phyloP scores from a whole-genome alignment of 2,888 invertebrate genomes.

The Aricia artaxerxes region DNA sequence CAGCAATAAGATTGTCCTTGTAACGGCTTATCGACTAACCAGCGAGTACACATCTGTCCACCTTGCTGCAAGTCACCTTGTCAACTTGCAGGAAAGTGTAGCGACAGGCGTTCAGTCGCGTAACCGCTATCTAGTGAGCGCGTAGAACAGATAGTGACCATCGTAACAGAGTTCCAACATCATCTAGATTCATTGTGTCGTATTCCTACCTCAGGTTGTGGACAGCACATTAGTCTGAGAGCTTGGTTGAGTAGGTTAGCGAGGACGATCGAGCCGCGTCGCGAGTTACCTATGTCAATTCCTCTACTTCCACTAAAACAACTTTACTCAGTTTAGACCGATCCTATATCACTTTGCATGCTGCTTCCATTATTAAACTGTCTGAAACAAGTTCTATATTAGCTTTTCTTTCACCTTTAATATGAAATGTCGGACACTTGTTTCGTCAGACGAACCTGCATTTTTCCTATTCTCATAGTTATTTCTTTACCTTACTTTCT shows the following conservation, averaged over 20 bases:
- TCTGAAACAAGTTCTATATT: slow-evolving; percentile 54
- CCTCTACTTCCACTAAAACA: slow-evolving; percentile 68
- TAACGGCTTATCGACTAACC: slow-evolving; percentile 77
- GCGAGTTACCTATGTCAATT: slow-evolving; percentile 66
- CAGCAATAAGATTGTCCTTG: slow-evolving; percentile 68
- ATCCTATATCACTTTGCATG: slow-evolving; percentile 76
- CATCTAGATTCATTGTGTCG: slow-evolving; percentile 75
- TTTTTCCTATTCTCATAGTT: slow-evolving; percentile 55
- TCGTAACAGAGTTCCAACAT: slow-evolving; percentile 70
- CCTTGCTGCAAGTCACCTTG: slow-evolving; percentile 66
- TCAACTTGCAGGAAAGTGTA: slow-evolving; percentile 71
- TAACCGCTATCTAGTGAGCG: slow-evolving; percentile 76
- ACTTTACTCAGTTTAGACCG: slow-evolving; percentile 69
- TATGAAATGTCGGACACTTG: slow-evolving; percentile 43
- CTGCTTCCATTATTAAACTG: slow-evolving; percentile 71
- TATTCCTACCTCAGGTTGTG: slow-evolving; percentile 69
- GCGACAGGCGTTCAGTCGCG: slow-evolving; percentile 73
- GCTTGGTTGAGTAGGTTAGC: slow-evolving; percentile 78
- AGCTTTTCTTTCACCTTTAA: slow-evolving; percentile 40
- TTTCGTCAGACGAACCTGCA: slow-evolving; percentile 59
- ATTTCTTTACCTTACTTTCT: slow-evolving; percentile 30
- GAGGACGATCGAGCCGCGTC: slow-evolving; percentile 69
- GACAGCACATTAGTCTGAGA: slow-evolving; percentile 75
- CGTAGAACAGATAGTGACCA: slow-evolving; percentile 73
- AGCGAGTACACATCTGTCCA: slow-evolving; percentile 76